Evolutionary conservation across 2,888 invertebrate species (phyloP).

Genomic region (Philonicus albiceps): DNA sequence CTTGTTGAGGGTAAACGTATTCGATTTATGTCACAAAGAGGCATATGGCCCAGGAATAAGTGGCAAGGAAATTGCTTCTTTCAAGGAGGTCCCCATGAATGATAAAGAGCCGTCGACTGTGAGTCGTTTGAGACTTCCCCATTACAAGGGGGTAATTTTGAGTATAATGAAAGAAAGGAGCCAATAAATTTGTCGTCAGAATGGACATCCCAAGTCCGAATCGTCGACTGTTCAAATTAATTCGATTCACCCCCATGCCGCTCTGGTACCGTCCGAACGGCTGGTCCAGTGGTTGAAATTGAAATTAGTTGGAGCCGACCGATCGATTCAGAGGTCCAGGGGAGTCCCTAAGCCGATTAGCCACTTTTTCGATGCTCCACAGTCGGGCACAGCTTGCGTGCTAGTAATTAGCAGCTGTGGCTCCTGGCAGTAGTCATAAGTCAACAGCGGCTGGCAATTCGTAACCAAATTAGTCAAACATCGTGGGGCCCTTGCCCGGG

Average conservation of each 20-base stretch:
- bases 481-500: neutral
- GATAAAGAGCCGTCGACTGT: slow-evolving; percentile 10
- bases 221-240: slow-evolving; percentile 1
- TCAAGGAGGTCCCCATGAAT: slow-evolving; percentile 7
- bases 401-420: slow-evolving; percentile 4
- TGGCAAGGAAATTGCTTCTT: slow-evolving; percentile 23
- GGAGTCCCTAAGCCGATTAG: neutral
- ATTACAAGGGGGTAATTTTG: slow-evolving; percentile 29
- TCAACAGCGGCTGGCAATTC: slow-evolving; percentile 30
- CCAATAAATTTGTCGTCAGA: neutral
- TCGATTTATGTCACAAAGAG: slow-evolving; percentile 37
- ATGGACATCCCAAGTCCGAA: neutral
- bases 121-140: neutral
- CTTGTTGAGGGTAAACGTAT: slow-evolving; percentile 11
- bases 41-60: slow-evolving; percentile 31
- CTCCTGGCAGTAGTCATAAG: slow-evolving; percentile 11
- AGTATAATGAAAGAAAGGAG: slow-evolving; percentile 3
- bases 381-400: slow-evolving; percentile 12
- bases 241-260: neutral
- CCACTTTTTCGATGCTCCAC: neutral
- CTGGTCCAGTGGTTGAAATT: neutral
- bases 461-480: slow-evolving; percentile 33
- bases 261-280: too few species aligned
- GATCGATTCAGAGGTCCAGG: neutral
- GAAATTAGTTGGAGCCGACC: neutral